A percentile compares a stretch with the other conserved stretches of the same genome.
phyloP scores from a whole-genome alignment of 1,140 invertebrate genomes.

The Heliconius melpomene region DNA sequence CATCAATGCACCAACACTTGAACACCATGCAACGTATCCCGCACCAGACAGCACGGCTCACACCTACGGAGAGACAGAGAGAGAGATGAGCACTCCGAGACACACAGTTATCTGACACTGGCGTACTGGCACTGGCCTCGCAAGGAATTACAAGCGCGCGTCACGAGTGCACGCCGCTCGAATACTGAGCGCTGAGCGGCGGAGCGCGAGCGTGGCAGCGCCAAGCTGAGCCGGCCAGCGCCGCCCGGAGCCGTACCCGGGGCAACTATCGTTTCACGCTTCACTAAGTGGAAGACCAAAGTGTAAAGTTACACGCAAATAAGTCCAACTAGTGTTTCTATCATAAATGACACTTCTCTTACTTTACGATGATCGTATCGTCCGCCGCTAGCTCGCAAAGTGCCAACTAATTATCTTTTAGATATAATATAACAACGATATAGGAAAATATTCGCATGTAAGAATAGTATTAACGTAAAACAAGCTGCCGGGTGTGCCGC shows the following conservation, averaged over 20 bases:
- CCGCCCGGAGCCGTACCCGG: conserved; percentile 31
- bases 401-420: conserved; percentile 10
- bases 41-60: conserved; percentile 51
- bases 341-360: conserved; percentile 26
- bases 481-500: background rate
- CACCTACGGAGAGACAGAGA: conserved; percentile 71
- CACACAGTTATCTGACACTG: conserved; percentile 51
- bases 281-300: conserved; percentile 68
- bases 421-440: background rate
- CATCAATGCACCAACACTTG: conserved; percentile 74
- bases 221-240: conserved; percentile 32
- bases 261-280: conserved; percentile 68
- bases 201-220: conserved; percentile 31
- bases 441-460: background rate
- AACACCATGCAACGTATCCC: conserved; percentile 69
- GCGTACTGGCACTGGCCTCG: conserved; percentile 29
- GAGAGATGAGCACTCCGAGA: conserved; percentile 61
- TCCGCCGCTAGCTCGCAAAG: background rate
- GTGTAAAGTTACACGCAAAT: conserved; percentile 71
- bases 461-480: conserved; percentile 20
- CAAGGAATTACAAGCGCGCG: conserved; percentile 56
- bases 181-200: conserved; percentile 61
- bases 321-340: conserved; percentile 33
- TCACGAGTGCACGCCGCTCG: conserved; percentile 65
- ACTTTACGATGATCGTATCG: background rate